phyloP scores from a whole-genome alignment of 2,888 invertebrate species.

The Meandrusa payeni region DNA sequence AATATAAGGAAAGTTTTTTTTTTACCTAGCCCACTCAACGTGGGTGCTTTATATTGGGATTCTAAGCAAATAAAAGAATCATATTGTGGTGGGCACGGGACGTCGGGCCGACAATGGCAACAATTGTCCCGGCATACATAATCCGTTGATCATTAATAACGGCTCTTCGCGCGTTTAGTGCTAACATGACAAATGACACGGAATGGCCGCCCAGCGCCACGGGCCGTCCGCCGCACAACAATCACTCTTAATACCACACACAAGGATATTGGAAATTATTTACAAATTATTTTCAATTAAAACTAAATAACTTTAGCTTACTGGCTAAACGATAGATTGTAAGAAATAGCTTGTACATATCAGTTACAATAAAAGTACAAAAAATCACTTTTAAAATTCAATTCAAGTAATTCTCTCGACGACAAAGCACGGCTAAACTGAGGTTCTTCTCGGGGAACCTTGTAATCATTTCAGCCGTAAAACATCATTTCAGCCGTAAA shows the following conservation, averaged over 20 bases:
- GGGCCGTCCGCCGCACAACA: slow-evolving; percentile 53
- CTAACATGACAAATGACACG: slow-evolving; percentile 77
- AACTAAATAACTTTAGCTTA: too few species aligned
- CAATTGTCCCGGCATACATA: slow-evolving; percentile 58
- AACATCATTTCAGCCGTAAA: too few species aligned
- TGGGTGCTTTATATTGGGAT: slow-evolving; percentile 31
- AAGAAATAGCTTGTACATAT: too few species aligned
- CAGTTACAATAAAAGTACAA: too few species aligned
- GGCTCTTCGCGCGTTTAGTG: slow-evolving; percentile 74
- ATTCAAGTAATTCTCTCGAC: too few species aligned
- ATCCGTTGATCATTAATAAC: slow-evolving; percentile 75
- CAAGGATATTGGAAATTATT: slow-evolving; percentile 32
- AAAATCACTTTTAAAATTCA: too few species aligned
- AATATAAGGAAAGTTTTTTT: too few species aligned
- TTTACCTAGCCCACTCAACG: slow-evolving; percentile 15
- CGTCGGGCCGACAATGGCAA: slow-evolving; percentile 45
- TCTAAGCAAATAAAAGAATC: slow-evolving; percentile 36
- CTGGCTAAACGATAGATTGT: too few species aligned
- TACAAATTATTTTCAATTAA: slow-evolving; percentile 9
- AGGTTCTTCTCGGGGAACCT: too few species aligned
- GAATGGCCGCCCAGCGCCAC: slow-evolving; percentile 48
- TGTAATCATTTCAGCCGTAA: too few species aligned
- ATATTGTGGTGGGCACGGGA: slow-evolving; percentile 28
- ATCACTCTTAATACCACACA: slow-evolving; percentile 51
- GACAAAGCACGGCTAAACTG: too few species aligned